Evolutionary conservation across 1,140 invertebrate genomes (phyloP).

Genomic region (Oryzaephilus surinamensis): DNA sequence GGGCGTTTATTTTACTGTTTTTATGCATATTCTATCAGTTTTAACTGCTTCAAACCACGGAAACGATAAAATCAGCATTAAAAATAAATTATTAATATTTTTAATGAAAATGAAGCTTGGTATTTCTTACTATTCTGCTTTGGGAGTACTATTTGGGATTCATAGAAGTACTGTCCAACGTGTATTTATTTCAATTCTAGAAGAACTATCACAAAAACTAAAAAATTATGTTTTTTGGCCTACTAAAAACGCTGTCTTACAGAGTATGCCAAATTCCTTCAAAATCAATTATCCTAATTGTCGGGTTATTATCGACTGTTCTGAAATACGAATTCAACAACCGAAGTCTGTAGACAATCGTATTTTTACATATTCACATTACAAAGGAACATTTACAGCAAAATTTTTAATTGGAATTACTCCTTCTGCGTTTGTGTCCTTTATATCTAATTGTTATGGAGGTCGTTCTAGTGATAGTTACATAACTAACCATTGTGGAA

Average conservation of each 20-base stretch:
- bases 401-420: slow-evolving; percentile 15
- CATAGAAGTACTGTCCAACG: slow-evolving; percentile 15
- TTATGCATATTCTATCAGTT: no score
- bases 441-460: slow-evolving; percentile 24
- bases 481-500: slow-evolving; percentile 24
- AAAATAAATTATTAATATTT: slow-evolving; percentile 1
- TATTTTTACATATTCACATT: slow-evolving; percentile 19
- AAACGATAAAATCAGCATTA: not conserved
- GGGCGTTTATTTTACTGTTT: no score
- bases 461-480: slow-evolving; percentile 19
- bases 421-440: slow-evolving; percentile 12
- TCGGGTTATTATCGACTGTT: slow-evolving; percentile 29
- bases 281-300: slow-evolving; percentile 20
- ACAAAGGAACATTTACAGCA: slow-evolving; percentile 19
- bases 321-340: slow-evolving; percentile 21
- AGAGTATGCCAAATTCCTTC: slow-evolving; percentile 25
- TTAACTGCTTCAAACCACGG: no score
- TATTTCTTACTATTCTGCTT: slow-evolving; percentile 14
- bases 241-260: slow-evolving; percentile 8
- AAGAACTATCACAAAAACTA: slow-evolving; percentile 7
- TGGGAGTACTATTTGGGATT: slow-evolving; percentile 23
- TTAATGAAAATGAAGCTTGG: slow-evolving; percentile 1
- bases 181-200: slow-evolving; percentile 12
- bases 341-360: not conserved
- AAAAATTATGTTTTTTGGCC: slow-evolving; percentile 17